Base-by-base conservation (phyloP, 2,113 vertebrate species). In the Dipodomys merriami region DNA sequence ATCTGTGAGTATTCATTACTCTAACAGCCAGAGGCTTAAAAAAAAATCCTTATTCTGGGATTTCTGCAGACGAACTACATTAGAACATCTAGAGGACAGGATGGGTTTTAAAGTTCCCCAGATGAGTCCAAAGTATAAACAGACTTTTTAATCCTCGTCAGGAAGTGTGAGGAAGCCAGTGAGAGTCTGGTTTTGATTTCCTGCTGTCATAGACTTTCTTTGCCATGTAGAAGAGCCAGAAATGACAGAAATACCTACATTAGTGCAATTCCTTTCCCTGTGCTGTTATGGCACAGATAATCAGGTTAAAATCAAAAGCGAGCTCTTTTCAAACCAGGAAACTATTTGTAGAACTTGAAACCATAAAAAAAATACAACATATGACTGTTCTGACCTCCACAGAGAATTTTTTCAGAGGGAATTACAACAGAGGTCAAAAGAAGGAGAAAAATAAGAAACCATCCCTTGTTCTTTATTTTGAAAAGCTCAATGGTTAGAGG, bases 181-280 rank as follows among this genome's bases (percentile, higher is more conserved):
- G n/a, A 83, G 71, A 49, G 39, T 5, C 4, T 72, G 7, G 20
- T 49, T 74, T 82, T 83, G 68, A 35, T 57, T 16, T 49, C 20
- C 7, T 83, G 83, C 12, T 62, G 33, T 64, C 29, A 57, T 72
- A 64, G 15, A 13, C 29, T 62, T n/a, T 39, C 76, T 62, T 27
- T 30, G 73, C 35, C 15, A 29, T 16, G 30, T 13, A 77, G 53
- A 60, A 81, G 3, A 83, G 2, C 44, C 25, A 39, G 39, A 53
- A 60, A 11, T 23, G 44, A 25, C 39, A 73, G 29, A 20, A 74
- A 60, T 19, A 60, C n/a, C 35, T 44, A 67, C 64, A 91, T 95
- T 39, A 95, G 78, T 69, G 22, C 8, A 81, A 85, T 95, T 95
- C 88, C 44, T 91, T 96, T 81, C 68, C 60, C 49, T 96, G 96